These are phyloP conservation scores for Nannospalax galili DNA, from an alignment of 2,113 vertebrate species.

Conservation along the genomic window DNA sequence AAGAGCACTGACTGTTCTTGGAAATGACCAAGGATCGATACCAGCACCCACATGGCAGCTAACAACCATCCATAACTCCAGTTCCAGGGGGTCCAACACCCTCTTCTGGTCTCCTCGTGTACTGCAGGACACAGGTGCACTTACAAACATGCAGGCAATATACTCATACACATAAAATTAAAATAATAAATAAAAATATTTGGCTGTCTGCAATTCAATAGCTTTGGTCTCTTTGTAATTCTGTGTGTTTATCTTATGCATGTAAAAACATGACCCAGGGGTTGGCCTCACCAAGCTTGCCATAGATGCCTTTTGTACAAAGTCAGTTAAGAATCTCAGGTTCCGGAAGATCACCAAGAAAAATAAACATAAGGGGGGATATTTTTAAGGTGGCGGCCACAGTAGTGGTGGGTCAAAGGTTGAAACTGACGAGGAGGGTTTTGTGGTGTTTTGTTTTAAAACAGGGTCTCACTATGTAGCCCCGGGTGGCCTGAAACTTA, in stretches of 20 bases:
- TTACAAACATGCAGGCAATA: too few relatives aligned
- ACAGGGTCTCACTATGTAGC: not conserved
- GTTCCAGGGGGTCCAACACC: too few relatives aligned
- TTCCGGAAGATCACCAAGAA: not conserved
- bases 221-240: not conserved
- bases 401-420: not conserved
- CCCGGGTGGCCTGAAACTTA: too few relatives aligned
- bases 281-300: not conserved
- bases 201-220: not conserved
- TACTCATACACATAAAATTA: too few relatives aligned
- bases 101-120: too few relatives aligned
- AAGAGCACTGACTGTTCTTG: too few relatives aligned
- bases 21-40: too few relatives aligned
- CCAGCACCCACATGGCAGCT: too few relatives aligned
- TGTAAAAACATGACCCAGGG: not conserved
- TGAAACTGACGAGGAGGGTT: not conserved
- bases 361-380: not conserved
- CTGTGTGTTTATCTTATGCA: not conserved
- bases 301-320: not conserved
- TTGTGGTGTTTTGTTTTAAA: not conserved
- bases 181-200: too few relatives aligned
- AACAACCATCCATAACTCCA: too few relatives aligned
- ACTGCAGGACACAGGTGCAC: too few relatives aligned
- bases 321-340: not conserved
- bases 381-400: not conserved